phyloP scores from a whole-genome alignment of 1,140 invertebrate genomes.

The Hycleus cichorii region DNA sequence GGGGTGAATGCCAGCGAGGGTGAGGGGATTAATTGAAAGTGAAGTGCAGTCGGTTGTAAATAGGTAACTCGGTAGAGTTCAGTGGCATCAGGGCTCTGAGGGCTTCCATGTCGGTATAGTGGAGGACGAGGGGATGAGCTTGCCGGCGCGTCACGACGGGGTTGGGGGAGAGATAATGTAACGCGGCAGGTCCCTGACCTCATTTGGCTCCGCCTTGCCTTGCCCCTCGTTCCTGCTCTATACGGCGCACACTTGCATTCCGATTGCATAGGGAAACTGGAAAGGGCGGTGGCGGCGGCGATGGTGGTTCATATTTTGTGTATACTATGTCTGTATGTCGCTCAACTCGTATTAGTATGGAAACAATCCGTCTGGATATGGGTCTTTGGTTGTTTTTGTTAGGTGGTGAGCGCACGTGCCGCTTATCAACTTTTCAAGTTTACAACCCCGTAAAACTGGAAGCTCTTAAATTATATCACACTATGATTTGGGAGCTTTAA shows the following conservation, averaged over 20 bases:
- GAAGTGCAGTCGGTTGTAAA: constrained; percentile 4
- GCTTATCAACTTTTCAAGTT: too few relatives aligned
- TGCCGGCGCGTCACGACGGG: constrained; percentile 9
- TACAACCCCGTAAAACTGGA: too few relatives aligned
- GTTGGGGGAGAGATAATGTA: not conserved
- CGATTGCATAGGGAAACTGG: constrained; percentile 14
- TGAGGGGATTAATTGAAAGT: constrained; percentile 14
- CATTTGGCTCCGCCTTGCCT: constrained; percentile 25
- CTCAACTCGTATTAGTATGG: not conserved
- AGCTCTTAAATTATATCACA: too few relatives aligned
- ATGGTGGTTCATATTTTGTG: not conserved
- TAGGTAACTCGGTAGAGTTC: constrained; percentile 10
- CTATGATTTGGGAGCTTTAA: too few relatives aligned
- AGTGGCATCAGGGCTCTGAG: not conserved
- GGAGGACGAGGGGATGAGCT: not conserved
- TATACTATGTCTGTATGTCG: not conserved
- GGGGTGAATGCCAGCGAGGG: too few relatives aligned
- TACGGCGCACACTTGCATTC: constrained; percentile 24
- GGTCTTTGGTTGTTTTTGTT: too few relatives aligned
- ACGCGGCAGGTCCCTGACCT: constrained; percentile 35
- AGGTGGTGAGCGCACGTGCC: too few relatives aligned
- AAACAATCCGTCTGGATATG: not conserved
- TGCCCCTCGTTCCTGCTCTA: too few relatives aligned
- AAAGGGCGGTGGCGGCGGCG: constrained; percentile 1
- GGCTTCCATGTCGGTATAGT: not conserved